phyloP scores from a whole-genome alignment of 1,140 invertebrate genomes.

The Meloidogyne hapla region DNA sequence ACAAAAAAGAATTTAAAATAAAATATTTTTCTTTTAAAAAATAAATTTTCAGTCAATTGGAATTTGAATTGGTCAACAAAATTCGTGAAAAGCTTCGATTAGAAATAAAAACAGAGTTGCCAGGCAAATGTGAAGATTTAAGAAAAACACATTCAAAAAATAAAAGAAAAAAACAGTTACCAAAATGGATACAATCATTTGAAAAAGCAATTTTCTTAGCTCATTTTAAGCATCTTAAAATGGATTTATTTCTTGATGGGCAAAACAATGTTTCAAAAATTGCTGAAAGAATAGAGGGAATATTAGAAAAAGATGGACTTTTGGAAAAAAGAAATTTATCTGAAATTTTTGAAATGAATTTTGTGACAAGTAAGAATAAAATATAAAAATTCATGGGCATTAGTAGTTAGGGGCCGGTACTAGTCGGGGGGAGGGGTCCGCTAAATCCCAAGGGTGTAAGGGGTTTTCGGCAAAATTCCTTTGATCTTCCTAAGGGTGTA shows the following conservation, averaged over 20 bases:
- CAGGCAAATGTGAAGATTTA: not conserved
- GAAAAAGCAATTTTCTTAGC: not conserved
- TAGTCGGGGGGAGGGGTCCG: too few relatives aligned
- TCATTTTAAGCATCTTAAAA: constrained; percentile 1
- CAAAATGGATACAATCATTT: not conserved
- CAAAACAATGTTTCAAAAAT: not conserved
- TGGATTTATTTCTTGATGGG: not conserved
- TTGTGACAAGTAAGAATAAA: too few relatives aligned
- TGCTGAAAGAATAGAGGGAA: not conserved
- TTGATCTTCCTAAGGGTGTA: too few relatives aligned
- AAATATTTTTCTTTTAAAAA: too few relatives aligned
- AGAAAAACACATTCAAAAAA: not conserved
- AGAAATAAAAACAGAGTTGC: not conserved
- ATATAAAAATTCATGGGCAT: too few relatives aligned
- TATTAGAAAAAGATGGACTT: not conserved
- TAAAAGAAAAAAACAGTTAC: not conserved
- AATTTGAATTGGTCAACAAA: not conserved
- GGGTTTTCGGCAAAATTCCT: too few relatives aligned
- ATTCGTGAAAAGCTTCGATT: not conserved
- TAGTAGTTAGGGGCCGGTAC: too few relatives aligned
- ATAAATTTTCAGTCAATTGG: not conserved
- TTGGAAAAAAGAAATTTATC: not conserved
- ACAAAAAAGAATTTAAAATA: too few relatives aligned
- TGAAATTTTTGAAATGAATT: not conserved
- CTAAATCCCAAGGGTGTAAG: too few relatives aligned